Conservation (phyloP, 1,140 invertebrate species). For the Brachionus sp. region DNA sequence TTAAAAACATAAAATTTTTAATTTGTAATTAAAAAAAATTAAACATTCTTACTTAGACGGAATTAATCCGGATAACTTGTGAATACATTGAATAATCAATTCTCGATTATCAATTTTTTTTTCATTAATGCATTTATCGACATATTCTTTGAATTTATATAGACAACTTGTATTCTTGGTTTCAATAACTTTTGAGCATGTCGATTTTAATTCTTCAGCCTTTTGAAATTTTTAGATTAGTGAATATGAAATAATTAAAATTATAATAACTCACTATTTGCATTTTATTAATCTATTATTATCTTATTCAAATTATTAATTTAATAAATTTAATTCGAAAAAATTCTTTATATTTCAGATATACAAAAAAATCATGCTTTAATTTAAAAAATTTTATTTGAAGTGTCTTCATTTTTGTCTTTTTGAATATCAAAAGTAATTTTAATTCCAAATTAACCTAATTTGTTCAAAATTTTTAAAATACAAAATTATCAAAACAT, state of each 20-base stretch:
- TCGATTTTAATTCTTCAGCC: background rate
- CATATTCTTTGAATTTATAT: constrained; percentile 30
- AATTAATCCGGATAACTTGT: background rate
- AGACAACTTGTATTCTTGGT: constrained; percentile 12
- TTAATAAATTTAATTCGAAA: too few relatives aligned
- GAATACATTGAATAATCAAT: constrained; percentile 9
- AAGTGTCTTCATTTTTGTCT: too few relatives aligned
- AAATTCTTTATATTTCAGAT: too few relatives aligned
- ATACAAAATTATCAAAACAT: too few relatives aligned
- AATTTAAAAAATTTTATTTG: too few relatives aligned
- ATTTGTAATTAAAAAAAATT: background rate
- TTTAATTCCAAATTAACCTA: too few relatives aligned
- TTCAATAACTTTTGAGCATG: background rate
- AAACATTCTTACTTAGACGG: constrained; percentile 20
- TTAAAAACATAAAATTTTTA: background rate
- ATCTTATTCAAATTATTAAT: background rate
- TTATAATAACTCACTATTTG: background rate
- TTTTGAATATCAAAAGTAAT: too few relatives aligned
- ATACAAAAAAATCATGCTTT: background rate
- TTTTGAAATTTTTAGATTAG: background rate
- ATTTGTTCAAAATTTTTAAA: too few relatives aligned
- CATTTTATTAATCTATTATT: background rate
- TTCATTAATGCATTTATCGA: constrained; percentile 8
- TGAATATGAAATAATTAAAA: background rate
- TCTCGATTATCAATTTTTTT: constrained; percentile 37